Percentiles rank a stretch among this genome's conserved stretches.
Evolutionary conservation across 2,888 invertebrate genomes (phyloP).

Genomic region (Drosophila lutescens): DNA sequence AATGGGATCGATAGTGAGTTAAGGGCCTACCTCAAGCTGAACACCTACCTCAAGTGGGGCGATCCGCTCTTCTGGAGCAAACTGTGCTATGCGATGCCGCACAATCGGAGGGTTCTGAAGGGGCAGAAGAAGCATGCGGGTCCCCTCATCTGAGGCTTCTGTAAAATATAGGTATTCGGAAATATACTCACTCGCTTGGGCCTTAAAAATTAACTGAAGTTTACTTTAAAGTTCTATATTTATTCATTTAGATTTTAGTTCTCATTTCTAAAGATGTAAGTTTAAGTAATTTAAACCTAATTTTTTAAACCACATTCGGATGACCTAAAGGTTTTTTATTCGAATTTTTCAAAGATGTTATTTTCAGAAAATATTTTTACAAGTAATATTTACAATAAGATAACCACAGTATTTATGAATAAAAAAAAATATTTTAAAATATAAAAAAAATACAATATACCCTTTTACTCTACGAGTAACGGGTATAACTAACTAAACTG

Average conservation of each 20-base stretch:
- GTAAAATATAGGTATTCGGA: not conserved
- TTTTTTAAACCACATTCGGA: not conserved
- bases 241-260: not conserved
- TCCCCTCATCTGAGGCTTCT: slow-evolving; percentile 54
- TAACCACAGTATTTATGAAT: not conserved
- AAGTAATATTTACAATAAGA: not conserved
- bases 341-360: not conserved
- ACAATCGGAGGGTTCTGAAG: slow-evolving; percentile 81
- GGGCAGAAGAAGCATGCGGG: slow-evolving; percentile 67
- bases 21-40: slow-evolving; percentile 88
- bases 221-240: not conserved
- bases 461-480: too few species aligned
- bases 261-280: not conserved
- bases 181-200: slow-evolving; percentile 6
- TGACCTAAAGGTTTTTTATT: not conserved
- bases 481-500: not conserved
- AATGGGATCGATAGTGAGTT: slow-evolving; percentile 88
- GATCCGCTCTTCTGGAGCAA: slow-evolving; percentile 93
- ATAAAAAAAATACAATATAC: too few species aligned
- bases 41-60: slow-evolving; percentile 92
- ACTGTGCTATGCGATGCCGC: slow-evolving; percentile 89
- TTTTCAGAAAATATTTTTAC: slow-evolving; percentile 3
- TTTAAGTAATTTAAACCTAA: not conserved
- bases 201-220: not conserved
- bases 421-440: not conserved